These are phyloP conservation scores for Sinonovacula constricta DNA, from an alignment of 1,140 invertebrate genomes.

Conservation along the genomic window DNA sequence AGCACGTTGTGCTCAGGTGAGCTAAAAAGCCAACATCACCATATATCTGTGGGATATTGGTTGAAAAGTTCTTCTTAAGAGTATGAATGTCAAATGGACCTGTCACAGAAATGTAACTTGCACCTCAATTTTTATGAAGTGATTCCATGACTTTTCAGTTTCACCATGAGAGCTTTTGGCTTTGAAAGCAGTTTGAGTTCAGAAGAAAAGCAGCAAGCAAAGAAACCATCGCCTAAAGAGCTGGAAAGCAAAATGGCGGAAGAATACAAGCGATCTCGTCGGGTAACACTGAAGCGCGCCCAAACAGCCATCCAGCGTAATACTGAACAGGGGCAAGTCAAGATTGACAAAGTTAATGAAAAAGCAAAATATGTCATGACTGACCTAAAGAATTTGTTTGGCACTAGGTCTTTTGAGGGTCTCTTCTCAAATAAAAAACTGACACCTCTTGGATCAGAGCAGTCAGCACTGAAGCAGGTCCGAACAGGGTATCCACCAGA, in stretches of 20 bases:
- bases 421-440: no score
- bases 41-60: no score
- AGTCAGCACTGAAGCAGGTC: no score
- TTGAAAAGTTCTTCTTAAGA: no score
- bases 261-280: slow-evolving; percentile 20
- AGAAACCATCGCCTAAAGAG: not conserved
- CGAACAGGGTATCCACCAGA: no score
- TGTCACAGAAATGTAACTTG: not conserved
- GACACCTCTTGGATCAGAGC: no score
- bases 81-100: slow-evolving; percentile 14
- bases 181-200: slow-evolving; percentile 11
- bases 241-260: not conserved
- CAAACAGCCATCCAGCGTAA: not conserved
- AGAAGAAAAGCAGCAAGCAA: not conserved
- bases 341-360: not conserved
- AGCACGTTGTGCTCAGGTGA: no score
- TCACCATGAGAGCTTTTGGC: no score
- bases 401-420: slow-evolving; percentile 7
- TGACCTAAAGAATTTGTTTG: slow-evolving; percentile 9
- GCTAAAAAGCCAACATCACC: no score
- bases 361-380: slow-evolving; percentile 1
- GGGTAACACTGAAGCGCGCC: slow-evolving; percentile 14
- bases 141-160: no score
- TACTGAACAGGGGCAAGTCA: not conserved
- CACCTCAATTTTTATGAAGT: slow-evolving; percentile 1